Conservation (phyloP, 2,797 vertebrate genomes). For the Oceanodroma leucorhoa region DNA sequence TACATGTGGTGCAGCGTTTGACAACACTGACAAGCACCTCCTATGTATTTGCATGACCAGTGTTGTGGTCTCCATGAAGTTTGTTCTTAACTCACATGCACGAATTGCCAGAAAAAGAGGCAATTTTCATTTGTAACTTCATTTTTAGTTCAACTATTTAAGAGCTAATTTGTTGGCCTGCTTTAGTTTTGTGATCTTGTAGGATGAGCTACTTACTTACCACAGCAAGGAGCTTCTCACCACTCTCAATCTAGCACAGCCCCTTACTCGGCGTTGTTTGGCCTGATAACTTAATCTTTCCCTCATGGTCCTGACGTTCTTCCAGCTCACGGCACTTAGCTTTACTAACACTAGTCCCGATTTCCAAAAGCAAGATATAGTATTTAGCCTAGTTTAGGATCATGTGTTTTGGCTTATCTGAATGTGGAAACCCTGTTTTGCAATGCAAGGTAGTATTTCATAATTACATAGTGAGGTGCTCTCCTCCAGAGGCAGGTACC, state of each 20-base stretch:
- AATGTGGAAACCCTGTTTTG: background rate
- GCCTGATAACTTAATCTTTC: background rate
- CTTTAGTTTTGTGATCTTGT: background rate
- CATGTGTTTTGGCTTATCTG: background rate
- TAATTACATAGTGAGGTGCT: background rate
- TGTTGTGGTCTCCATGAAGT: background rate
- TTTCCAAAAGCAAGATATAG: background rate
- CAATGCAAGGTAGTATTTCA: background rate
- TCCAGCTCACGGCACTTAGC: background rate
- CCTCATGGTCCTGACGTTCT: background rate
- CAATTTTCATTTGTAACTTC: background rate
- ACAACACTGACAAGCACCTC: background rate
- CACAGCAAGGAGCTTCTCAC: background rate
- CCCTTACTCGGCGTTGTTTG: background rate
- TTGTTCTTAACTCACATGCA: fast-evolving
- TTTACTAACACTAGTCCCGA: background rate
- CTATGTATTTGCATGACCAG: background rate
- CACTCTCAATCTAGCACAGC: background rate
- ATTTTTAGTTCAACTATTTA: background rate
- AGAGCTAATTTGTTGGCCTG: background rate
- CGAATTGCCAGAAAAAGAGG: background rate
- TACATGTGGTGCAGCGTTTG: background rate
- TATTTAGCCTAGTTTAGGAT: background rate
- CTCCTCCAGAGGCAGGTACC: background rate
- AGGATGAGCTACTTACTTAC: background rate